Evolutionary conservation across 2,888 invertebrate genomes (phyloP).

Genomic region (Bombyx huttoni): DNA sequence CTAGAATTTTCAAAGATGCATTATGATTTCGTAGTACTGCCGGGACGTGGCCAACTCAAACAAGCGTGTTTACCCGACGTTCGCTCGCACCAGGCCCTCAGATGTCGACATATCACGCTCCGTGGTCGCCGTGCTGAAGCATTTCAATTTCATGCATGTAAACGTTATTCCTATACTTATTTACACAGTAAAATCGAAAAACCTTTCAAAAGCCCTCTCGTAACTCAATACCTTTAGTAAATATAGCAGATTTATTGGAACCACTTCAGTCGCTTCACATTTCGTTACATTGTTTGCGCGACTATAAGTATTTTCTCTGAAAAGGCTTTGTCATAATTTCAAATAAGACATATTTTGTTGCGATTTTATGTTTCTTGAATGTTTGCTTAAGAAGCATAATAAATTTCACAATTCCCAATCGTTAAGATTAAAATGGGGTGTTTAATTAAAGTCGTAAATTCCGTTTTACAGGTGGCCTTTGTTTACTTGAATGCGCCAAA

Average conservation of each 20-base stretch:
- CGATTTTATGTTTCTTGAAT: neutral
- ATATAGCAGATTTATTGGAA: neutral
- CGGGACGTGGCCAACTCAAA: slow-evolving; percentile 91
- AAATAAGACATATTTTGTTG: neutral
- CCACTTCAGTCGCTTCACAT: neutral
- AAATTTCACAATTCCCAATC: neutral
- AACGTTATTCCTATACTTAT: slow-evolving; percentile 29
- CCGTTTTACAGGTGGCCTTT: slow-evolving; percentile 78
- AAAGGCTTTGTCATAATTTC: neutral
- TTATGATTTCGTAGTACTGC: slow-evolving; percentile 79
- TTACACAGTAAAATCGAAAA: neutral
- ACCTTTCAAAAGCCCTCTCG: neutral
- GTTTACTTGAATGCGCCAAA: slow-evolving; percentile 85
- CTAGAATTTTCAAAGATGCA: neutral
- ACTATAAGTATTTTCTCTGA: neutral
- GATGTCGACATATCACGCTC: slow-evolving; percentile 95
- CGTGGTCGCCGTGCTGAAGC: slow-evolving; percentile 86
- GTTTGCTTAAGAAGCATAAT: neutral
- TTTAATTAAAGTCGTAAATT: slow-evolving; percentile 3
- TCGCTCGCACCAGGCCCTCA: slow-evolving; percentile 92
- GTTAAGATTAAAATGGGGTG: neutral
- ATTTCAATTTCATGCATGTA: slow-evolving; percentile 93
- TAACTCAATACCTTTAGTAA: neutral
- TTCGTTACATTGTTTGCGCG: neutral
- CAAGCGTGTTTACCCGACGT: slow-evolving; percentile 90